Percentiles rank a stretch among this genome's conserved stretches.
These are phyloP conservation scores for Geococcyx californianus DNA, from an alignment of 2,113 vertebrate species.

Conservation along the genomic window DNA sequence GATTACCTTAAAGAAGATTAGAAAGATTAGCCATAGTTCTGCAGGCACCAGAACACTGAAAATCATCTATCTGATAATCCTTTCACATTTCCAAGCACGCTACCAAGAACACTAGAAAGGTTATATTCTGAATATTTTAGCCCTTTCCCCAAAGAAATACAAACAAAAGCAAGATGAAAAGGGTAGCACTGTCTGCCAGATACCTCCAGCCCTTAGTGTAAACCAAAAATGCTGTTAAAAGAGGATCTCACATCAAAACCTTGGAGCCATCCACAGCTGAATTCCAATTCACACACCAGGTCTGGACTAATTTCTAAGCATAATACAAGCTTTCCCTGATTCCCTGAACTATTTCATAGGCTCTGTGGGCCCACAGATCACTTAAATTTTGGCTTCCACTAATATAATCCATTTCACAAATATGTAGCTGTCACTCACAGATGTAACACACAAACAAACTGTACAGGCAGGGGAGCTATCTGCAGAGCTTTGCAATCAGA, in stretches of 20 bases:
- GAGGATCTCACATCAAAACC: slow-evolving; percentile 12
- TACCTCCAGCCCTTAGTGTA: neutral
- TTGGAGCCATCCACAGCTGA: neutral
- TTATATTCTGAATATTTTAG: slow-evolving; percentile 31
- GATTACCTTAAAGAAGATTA: slow-evolving; percentile 58
- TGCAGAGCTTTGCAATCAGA: neutral
- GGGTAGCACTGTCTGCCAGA: slow-evolving; percentile 35
- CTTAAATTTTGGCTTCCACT: neutral
- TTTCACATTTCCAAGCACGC: slow-evolving; percentile 11
- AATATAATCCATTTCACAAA: neutral
- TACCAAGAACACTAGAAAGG: slow-evolving; percentile 38
- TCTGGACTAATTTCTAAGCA: neutral
- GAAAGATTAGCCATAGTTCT: slow-evolving; percentile 51
- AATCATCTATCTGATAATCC: slow-evolving; percentile 36
- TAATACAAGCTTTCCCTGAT: neutral
- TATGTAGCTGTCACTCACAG: neutral
- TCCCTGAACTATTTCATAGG: neutral
- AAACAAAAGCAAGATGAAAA: slow-evolving; percentile 56
- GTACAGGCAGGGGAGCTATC: neutral
- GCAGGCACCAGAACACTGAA: neutral
- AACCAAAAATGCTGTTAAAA: slow-evolving; percentile 39
- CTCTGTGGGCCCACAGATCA: neutral
- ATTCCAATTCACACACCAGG: neutral
- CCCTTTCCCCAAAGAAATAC: slow-evolving; percentile 37
- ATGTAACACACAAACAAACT: neutral